These are phyloP conservation scores for Theocolax elegans DNA, from an alignment of 1,140 invertebrate species.

Conservation along the genomic window DNA sequence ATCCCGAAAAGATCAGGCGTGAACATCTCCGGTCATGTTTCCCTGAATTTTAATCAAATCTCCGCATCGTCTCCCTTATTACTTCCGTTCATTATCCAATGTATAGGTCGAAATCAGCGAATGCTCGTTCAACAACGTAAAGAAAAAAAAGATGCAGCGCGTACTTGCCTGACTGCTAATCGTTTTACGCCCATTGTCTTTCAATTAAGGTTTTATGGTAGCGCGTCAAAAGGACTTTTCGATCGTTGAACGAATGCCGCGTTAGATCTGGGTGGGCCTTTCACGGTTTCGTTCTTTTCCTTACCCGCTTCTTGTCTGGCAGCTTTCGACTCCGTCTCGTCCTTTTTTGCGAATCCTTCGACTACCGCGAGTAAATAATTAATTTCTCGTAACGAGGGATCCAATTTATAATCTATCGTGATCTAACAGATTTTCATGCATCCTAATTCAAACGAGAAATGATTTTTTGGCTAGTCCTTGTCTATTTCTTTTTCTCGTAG, in stretches of 20 bases:
- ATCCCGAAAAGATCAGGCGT: no score
- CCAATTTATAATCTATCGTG: neutral
- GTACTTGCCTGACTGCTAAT: neutral
- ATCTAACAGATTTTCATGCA: no score
- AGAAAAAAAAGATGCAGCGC: no score
- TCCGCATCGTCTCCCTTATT: neutral
- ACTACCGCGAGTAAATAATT: neutral
- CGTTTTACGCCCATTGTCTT: constrained; percentile 32
- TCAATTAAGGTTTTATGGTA: constrained; percentile 46
- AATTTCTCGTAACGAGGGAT: constrained; percentile 14
- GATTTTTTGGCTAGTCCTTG: no score
- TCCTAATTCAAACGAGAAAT: no score
- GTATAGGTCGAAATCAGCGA: no score
- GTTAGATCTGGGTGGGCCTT: constrained; percentile 47
- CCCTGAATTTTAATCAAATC: neutral
- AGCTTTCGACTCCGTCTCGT: neutral
- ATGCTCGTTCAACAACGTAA: no score
- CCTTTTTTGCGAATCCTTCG: neutral
- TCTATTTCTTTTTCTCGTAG: no score
- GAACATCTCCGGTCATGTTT: neutral
- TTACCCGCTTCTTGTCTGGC: neutral
- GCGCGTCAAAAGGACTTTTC: neutral
- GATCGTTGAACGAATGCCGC: constrained; percentile 39
- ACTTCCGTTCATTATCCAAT: neutral
- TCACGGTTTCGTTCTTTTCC: constrained; percentile 39